These are phyloP conservation scores for Rhodophaea formosa DNA, from an alignment of 2,888 invertebrate genomes.

Conservation along the genomic window DNA sequence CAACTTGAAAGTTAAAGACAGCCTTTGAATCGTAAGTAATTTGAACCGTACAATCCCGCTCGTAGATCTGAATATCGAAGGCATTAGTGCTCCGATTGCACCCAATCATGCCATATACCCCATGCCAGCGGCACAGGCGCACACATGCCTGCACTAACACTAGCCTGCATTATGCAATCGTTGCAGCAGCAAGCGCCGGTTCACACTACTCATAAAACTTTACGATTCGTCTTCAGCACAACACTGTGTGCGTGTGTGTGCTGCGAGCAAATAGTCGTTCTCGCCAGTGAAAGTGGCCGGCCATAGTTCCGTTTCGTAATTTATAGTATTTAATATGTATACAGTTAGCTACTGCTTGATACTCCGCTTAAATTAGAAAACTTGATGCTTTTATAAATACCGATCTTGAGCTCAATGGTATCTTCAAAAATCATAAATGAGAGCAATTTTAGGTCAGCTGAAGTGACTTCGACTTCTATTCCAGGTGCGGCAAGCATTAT, in stretches of 20 bases:
- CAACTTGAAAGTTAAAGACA: slow-evolving; percentile 10
- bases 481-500: slow-evolving; percentile 17
- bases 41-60: slow-evolving; percentile 1
- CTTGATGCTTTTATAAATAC: slow-evolving; percentile 1
- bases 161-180: slow-evolving; percentile 45
- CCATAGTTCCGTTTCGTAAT: slow-evolving; percentile 69
- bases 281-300: slow-evolving; percentile 71
- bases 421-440: not conserved
- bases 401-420: not conserved
- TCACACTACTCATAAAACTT: slow-evolving; percentile 55
- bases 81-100: not conserved
- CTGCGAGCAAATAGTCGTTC: slow-evolving; percentile 65
- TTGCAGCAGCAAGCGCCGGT: slow-evolving; percentile 38
- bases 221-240: slow-evolving; percentile 49
- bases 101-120: not conserved
- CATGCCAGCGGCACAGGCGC: not conserved
- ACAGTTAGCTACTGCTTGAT: slow-evolving; percentile 29
- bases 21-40: not conserved
- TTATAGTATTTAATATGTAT: slow-evolving; percentile 52
- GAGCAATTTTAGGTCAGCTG: slow-evolving; percentile 4
- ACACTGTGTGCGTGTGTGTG: slow-evolving; percentile 41
- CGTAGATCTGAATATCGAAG: slow-evolving; percentile 3
- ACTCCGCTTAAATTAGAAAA: slow-evolving; percentile 25
- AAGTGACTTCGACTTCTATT: slow-evolving; percentile 19
- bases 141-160: slow-evolving; percentile 8